Evolutionary conservation across 2,797 vertebrate species (phyloP), one percentile per base, ranked within the genome.

Genomic region (Melanotaenia trifasciata): DNA sequence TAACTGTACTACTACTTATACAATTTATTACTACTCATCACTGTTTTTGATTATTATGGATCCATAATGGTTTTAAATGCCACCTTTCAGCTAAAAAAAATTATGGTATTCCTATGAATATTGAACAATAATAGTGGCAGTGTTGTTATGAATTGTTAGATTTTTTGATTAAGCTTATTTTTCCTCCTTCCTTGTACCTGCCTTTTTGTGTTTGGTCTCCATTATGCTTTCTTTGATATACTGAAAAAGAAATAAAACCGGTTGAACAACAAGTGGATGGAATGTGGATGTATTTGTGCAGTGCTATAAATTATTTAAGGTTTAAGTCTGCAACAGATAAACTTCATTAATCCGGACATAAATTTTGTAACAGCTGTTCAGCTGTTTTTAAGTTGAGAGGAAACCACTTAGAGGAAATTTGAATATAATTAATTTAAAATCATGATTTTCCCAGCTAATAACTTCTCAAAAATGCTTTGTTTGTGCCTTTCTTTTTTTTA

Each of bases 1-100:
- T 95, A 95, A 94, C 93, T 94, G 93, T 94, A 94, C 94, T 94
- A 94, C 94, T 94, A 94, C 94, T 94, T 93, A 90, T 94, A 92
- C 91, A 16, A 90, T 94, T 91, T 93, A 93, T 94, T 94, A 94
- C 90, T 95, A 94, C 89, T 95, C 92, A 94, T 95, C 93, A 93
- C 93, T 90, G 92, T 95, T 94, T 93, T 93, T 88, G 82, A 93
- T 93, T 95, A 93, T 93, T 95, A 93, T 93, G 93, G 88, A 92
- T 93, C 90, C 90, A 93, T 94, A 92, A 91, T 89, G 84, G 90
- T 94, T 93, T 95, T 92, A 83, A 92, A 93, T 91, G 89, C 92
- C 93, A 92, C 93, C 87, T 85, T 81, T 90, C 79, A 90, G 86
- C 88, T 92, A 88, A 86, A 72, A 88, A 80, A 53, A 53, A 56